A percentile compares a stretch with the other conserved stretches of the same genome.
Conservation (phyloP, 2,888 invertebrate species). For the Neoitamus cyanurus region DNA sequence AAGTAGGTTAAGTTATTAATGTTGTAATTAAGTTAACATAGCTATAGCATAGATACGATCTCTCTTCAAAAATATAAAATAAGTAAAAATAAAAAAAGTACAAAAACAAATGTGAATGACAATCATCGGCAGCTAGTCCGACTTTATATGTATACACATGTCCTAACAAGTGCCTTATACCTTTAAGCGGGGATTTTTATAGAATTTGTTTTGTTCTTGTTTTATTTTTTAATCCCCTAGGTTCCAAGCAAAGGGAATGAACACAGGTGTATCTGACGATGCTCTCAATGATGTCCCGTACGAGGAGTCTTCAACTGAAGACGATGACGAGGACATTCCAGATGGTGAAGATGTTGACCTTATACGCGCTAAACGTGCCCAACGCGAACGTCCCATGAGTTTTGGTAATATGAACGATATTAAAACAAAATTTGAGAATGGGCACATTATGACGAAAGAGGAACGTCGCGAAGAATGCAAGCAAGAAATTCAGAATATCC, state of each 20-base stretch:
- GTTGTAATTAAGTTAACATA: background rate
- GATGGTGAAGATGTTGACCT: conserved; percentile 72
- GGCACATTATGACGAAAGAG: conserved; percentile 70
- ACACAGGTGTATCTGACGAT: conserved; percentile 81
- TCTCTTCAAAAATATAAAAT: background rate
- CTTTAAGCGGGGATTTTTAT: no score
- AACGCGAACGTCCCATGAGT: conserved; percentile 80
- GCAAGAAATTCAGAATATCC: conserved; percentile 88
- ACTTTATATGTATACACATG: no score
- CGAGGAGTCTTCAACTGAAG: conserved; percentile 70
- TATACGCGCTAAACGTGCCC: conserved; percentile 70
- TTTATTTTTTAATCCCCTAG: conserved; percentile 62
- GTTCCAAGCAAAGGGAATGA: conserved; percentile 86
- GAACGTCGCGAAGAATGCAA: conserved; percentile 83
- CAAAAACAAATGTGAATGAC: no score
- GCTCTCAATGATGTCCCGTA: conserved; percentile 79
- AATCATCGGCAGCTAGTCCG: no score
- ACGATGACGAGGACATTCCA: conserved; percentile 65
- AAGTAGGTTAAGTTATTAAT: conserved; percentile 69
- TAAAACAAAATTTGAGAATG: conserved; percentile 83
- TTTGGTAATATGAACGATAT: conserved; percentile 87
- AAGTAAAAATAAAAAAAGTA: background rate
- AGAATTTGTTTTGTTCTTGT: conserved; percentile 40
- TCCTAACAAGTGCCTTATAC: no score
- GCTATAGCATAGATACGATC: no score